A percentile compares a stretch with the other conserved stretches of the same genome.
These are phyloP conservation scores for Lethocerus indicus DNA, from an alignment of 1,140 invertebrate genomes.

Conservation along the genomic window DNA sequence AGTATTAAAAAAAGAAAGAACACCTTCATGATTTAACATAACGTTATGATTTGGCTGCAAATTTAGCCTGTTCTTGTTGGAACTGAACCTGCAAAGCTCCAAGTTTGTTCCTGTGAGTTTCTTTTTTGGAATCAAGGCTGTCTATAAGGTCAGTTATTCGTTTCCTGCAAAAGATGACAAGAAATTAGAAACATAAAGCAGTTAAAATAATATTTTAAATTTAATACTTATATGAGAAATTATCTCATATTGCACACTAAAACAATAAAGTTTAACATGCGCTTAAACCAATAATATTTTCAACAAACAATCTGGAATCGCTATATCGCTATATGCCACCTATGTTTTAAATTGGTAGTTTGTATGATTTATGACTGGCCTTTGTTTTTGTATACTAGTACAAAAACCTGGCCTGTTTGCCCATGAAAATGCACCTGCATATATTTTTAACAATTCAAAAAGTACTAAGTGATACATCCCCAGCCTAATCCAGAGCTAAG, in stretches of 20 bases:
- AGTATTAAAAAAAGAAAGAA: too few relatives aligned
- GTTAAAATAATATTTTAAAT: not conserved
- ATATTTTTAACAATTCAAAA: not conserved
- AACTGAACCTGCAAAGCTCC: constrained; percentile 67
- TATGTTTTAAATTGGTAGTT: too few relatives aligned
- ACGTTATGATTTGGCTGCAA: constrained; percentile 9
- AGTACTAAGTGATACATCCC: not conserved
- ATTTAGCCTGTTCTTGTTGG: constrained; percentile 31
- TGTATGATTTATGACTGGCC: too few relatives aligned
- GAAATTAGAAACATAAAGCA: not conserved
- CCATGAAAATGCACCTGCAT: not conserved
- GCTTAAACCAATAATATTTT: not conserved
- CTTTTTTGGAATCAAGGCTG: constrained; percentile 65
- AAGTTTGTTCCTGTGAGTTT: constrained; percentile 50
- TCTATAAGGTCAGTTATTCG: constrained; percentile 56
- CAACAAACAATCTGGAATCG: not conserved
- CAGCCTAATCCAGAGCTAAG: not conserved
- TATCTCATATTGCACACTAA: not conserved
- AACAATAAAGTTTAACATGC: not conserved
- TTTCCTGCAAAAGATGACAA: constrained; percentile 33
- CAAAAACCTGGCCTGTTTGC: not conserved
- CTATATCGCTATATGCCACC: not conserved
- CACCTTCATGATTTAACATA: too few relatives aligned
- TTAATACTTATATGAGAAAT: not conserved
- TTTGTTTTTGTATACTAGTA: too few relatives aligned